These are phyloP conservation scores for Cinclus cinclus DNA, from an alignment of 2,113 vertebrate genomes.

Conservation along the genomic window DNA sequence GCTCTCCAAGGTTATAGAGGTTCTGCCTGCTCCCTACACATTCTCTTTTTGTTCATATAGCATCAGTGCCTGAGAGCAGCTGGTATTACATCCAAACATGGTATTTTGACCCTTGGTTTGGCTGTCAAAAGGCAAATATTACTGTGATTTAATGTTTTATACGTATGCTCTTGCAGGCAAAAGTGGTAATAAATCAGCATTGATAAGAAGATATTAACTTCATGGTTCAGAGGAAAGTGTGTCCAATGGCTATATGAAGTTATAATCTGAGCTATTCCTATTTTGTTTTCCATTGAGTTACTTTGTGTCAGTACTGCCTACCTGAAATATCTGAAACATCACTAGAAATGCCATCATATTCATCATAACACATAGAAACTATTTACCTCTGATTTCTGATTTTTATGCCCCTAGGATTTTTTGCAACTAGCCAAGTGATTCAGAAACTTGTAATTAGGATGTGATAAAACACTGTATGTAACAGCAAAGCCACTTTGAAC, in stretches of 20 bases:
- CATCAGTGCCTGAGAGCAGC: neutral
- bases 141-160: neutral
- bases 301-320: neutral
- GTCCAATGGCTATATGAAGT: neutral
- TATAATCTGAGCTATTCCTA: neutral
- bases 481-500: neutral
- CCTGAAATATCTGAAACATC: neutral
- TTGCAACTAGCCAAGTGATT: neutral
- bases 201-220: neutral
- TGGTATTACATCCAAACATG: neutral
- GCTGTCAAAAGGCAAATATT: neutral
- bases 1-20: neutral
- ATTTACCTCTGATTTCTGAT: neutral
- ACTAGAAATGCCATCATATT: neutral
- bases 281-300: neutral
- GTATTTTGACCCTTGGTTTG: neutral
- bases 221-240: neutral
- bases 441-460: neutral
- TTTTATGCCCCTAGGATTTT: neutral
- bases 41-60: neutral
- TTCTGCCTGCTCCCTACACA: accelerated
- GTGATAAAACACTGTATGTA: neutral
- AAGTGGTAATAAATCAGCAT: neutral
- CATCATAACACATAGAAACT: neutral
- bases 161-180: neutral